Conservation (phyloP, 2,888 invertebrate genomes). For the Endotricha flammealis region DNA sequence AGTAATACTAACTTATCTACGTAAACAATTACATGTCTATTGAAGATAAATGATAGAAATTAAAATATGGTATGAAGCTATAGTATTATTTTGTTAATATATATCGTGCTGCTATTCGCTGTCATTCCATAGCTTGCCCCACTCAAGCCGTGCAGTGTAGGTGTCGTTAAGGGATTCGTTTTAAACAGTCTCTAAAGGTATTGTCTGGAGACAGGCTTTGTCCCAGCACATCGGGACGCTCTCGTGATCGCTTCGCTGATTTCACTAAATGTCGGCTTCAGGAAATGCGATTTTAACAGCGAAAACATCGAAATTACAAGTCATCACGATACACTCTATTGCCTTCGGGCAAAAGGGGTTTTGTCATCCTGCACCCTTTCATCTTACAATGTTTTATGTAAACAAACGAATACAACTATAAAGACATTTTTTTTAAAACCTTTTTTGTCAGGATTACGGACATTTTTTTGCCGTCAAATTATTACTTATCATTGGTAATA, state of each 20-base stretch:
- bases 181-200: conserved; percentile 60
- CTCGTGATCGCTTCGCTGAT: conserved; percentile 60
- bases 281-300: conserved; percentile 77
- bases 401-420: conserved; percentile 43
- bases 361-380: conserved; percentile 65
- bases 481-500: no score
- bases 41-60: no score
- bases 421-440: conserved; percentile 23
- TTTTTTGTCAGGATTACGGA: conserved; percentile 1
- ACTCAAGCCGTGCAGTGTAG: conserved; percentile 34
- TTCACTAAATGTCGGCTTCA: conserved; percentile 61
- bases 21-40: no score
- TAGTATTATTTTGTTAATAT: no score
- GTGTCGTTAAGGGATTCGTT: conserved; percentile 64
- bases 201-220: conserved; percentile 62
- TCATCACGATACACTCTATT: conserved; percentile 64
- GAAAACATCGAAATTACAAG: conserved; percentile 75
- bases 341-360: conserved; percentile 71
- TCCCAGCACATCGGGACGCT: conserved; percentile 47
- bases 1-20: no score
- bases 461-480: neutral
- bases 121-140: conserved; percentile 31
- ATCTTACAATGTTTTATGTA: conserved; percentile 51
- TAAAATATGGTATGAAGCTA: no score
- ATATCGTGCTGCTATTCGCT: no score